These are phyloP conservation scores for Tonatia bakeri DNA, from an alignment of 2,113 vertebrate species.

Conservation along the genomic window DNA sequence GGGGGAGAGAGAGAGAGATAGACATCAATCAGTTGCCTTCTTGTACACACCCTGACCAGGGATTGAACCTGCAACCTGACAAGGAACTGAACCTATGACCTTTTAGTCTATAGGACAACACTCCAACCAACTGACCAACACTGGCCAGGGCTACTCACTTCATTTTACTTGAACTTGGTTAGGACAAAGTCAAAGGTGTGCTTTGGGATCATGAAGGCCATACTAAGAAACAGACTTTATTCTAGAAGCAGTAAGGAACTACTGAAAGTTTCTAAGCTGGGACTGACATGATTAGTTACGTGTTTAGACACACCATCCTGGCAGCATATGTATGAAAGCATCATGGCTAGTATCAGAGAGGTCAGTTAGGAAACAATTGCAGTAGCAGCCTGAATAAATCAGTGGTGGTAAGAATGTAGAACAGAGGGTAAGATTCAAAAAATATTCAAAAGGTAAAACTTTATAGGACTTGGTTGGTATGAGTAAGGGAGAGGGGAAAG, in stretches of 20 bases:
- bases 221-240: neutral
- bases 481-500: neutral
- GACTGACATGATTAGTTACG: neutral
- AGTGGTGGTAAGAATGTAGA: neutral
- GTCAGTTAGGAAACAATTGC: neutral
- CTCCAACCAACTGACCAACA: too few species aligned
- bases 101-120: too few species aligned
- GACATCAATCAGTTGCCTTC: too few species aligned
- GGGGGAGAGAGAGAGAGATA: too few species aligned
- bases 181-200: neutral
- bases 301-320: neutral
- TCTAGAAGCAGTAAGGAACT: neutral
- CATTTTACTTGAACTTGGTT: constrained; percentile 20
- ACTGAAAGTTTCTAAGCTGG: neutral
- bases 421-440: neutral
- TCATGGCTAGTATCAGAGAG: neutral
- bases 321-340: neutral
- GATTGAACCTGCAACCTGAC: too few species aligned
- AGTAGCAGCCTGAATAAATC: neutral
- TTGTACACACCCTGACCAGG: too few species aligned
- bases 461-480: neutral
- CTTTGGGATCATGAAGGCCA: neutral
- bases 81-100: too few species aligned
- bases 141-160: neutral
- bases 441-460: neutral